Evolutionary conservation across 2,888 invertebrate species (phyloP), one percentile per base, ranked within the genome.

Genomic region (Eupsilia transversa): DNA sequence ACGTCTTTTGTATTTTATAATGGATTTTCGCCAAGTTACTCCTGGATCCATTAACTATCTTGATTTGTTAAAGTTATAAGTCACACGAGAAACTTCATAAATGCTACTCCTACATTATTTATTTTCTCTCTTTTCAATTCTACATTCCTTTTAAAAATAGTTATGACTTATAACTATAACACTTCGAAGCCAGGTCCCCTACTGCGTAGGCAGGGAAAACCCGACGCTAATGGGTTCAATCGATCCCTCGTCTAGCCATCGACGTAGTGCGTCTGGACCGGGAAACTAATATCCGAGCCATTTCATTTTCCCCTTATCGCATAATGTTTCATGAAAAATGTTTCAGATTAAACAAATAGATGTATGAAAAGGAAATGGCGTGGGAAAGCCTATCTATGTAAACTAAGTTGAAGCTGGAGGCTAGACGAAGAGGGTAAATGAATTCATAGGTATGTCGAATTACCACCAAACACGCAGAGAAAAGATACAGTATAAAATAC

Each of bases 211-310:
- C n/a, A 10, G 65, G 71, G 57, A 71, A 76, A 72, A 72, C 77
- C 82, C 71, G 9, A 6, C 35, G 46, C 10, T 68, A 81, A 75
- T 75, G 60, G 54, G 12, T 52, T n/a, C 49, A 14, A 81, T 84
- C 85, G 71, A 81, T 84, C 7, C 60, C 27, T 64, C 43, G 76
- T 74, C 76, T 81, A 84, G 77, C 68, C 64, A 57, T 59, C 30
- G 65, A n/a, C 30, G 33, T 7, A 4, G 35, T n/a, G 35, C 27
- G 67, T 81, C 81, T 81, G 70, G 67, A 33, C 68, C 71, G 82
- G 60, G 12, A 30, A 71, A 56, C 46, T 7, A 60, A 80, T 61
- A 38, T 74, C 60, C 38, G 41, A 41, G 23, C 12, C 17, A 20
- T 46, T 72, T 52, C 1, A 52, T 35, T 43, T 60, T 3, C 17